Conservation (phyloP, 1,140 invertebrate species). For the Rhagoletis pomonella region DNA sequence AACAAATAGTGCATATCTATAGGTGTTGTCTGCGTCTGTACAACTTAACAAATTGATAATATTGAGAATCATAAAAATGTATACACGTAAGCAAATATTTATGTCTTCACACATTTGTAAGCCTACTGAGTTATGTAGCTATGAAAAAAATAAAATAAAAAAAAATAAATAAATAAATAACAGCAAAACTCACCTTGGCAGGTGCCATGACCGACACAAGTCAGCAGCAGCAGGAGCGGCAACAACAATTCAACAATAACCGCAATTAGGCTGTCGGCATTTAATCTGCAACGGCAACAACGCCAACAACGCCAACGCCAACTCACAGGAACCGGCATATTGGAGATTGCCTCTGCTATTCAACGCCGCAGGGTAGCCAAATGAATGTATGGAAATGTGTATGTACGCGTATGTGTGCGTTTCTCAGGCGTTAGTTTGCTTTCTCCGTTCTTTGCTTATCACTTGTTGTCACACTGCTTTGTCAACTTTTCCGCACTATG, state of each 20-base stretch:
- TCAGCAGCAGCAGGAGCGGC: constrained; percentile 13
- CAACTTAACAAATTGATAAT: no score
- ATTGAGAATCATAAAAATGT: no score
- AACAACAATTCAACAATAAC: neutral
- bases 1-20: no score
- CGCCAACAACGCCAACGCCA: neutral
- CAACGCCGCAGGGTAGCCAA: neutral
- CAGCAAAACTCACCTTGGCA: constrained; percentile 4
- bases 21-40: no score
- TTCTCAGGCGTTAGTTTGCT: neutral
- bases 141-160: no score
- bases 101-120: neutral
- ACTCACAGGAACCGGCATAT: constrained; percentile 2
- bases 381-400: neutral
- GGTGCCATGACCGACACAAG: constrained; percentile 19
- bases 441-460: constrained; percentile 22
- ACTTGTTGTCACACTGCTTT: neutral
- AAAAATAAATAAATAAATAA: neutral
- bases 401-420: neutral
- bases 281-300: constrained; percentile 1
- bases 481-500: neutral
- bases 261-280: constrained; percentile 19
- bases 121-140: neutral
- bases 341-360: neutral
- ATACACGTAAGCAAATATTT: no score